These are phyloP conservation scores for Meles meles DNA, from an alignment of 2,113 vertebrate species.

Conservation along the genomic window DNA sequence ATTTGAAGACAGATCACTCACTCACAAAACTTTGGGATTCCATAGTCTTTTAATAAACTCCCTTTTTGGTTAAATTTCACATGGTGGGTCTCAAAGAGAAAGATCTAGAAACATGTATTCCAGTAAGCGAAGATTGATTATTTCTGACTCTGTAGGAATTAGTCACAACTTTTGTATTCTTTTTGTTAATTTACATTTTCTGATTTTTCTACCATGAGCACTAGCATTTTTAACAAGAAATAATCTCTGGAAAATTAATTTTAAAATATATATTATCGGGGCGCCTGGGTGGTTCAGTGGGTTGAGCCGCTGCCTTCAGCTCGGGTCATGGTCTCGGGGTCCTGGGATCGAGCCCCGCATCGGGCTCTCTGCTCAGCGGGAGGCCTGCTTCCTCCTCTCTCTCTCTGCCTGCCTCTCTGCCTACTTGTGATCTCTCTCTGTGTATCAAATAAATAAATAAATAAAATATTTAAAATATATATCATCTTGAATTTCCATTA, in stretches of 20 bases:
- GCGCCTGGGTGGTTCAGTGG: too few species aligned
- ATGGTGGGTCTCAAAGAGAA: not conserved
- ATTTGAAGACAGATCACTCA: not conserved
- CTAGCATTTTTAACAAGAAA: constrained; percentile 37
- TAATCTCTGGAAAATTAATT: not conserved
- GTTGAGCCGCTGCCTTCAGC: too few species aligned
- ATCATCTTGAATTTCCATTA: not conserved
- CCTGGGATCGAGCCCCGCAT: too few species aligned
- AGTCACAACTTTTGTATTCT: not conserved
- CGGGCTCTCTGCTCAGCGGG: too few species aligned
- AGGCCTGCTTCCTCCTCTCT: too few species aligned
- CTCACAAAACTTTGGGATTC: not conserved
- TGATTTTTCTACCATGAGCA: constrained; percentile 32
- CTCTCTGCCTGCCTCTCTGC: too few species aligned
- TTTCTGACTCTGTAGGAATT: not conserved
- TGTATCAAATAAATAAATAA: too few species aligned
- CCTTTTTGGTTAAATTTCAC: not conserved
- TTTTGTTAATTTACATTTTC: constrained; percentile 11
- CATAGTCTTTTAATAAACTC: not conserved
- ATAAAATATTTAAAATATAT: not conserved
- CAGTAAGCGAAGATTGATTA: not conserved
- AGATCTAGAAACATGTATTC: not conserved
- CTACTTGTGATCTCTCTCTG: too few species aligned
- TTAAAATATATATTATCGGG: not conserved
- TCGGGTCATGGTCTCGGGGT: too few species aligned